phyloP scores from a whole-genome alignment of 1,140 invertebrate species.

The Anagrus nilaparvatae region DNA sequence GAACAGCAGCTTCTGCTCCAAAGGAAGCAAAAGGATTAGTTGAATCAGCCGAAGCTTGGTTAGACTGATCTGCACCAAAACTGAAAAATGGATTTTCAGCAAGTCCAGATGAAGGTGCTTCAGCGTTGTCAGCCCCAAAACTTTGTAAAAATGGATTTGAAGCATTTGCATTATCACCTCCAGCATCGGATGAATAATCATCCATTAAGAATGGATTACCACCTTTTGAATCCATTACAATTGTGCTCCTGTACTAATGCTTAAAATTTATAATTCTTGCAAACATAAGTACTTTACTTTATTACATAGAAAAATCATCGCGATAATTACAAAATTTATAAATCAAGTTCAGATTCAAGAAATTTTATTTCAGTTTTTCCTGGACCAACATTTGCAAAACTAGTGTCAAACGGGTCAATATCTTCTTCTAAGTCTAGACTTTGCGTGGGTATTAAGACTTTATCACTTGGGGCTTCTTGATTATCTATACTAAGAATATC shows the following conservation, averaged over 20 bases:
- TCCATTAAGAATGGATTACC: conserved; percentile 72
- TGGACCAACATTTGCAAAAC: conserved; percentile 46
- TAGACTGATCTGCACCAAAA: conserved; percentile 37
- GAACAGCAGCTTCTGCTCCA: conserved; percentile 25
- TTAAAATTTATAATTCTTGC: no score
- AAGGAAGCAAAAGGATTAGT: conserved; percentile 52
- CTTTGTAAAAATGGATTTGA: conserved; percentile 67
- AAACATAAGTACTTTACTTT: no score
- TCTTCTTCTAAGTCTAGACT: conserved; percentile 34
- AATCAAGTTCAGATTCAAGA: conserved; percentile 51
- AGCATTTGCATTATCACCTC: conserved; percentile 33
- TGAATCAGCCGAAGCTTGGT: conserved; percentile 32
- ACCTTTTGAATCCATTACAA: conserved; percentile 45
- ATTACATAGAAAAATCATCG: no score
- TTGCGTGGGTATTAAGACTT: conserved; percentile 39
- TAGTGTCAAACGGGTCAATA: conserved; percentile 58
- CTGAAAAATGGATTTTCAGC: conserved; percentile 53
- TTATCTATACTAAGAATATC: conserved; percentile 31
- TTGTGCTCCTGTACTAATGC: background rate
- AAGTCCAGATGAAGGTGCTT: conserved; percentile 15
- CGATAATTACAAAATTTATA: no score
- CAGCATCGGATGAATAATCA: conserved; percentile 37
- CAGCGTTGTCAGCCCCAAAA: conserved; percentile 23
- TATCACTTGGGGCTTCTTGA: conserved; percentile 28
- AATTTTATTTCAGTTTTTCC: conserved; percentile 51